phyloP scores from a whole-genome alignment of 2,797 vertebrate genomes.

The Oreortyx pictus region DNA sequence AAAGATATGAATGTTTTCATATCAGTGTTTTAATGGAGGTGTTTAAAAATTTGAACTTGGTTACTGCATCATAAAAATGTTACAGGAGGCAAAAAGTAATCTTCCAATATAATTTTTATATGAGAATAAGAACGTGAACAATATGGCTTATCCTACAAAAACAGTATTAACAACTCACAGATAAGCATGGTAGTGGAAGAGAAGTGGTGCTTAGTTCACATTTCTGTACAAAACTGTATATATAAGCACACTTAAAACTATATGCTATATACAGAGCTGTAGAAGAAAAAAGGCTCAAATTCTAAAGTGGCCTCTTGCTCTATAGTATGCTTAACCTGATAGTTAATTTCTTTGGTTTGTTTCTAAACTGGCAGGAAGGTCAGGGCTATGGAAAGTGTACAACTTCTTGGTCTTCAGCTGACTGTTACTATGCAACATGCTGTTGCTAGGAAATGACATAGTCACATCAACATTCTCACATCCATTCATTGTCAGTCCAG shows the following conservation, averaged over 20 bases:
- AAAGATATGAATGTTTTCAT: not conserved
- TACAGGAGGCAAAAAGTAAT: not conserved
- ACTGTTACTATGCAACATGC: not conserved
- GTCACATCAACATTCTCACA: not conserved
- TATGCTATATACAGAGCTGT: not conserved
- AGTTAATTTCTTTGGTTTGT: not conserved
- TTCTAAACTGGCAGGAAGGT: not conserved
- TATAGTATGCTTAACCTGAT: not conserved
- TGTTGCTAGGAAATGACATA: not conserved
- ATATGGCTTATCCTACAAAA: not conserved
- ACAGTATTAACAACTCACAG: not conserved
- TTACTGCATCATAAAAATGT: constrained; percentile 9
- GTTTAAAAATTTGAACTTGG: constrained; percentile 19
- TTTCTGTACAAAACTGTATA: not conserved
- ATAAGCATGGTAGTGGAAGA: not conserved
- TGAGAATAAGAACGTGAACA: not conserved
- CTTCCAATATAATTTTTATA: constrained; percentile 9
- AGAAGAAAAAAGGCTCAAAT: not conserved
- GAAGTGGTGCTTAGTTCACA: not conserved
- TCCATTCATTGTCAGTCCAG: not conserved
- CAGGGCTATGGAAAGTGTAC: not conserved
- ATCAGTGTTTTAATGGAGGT: not conserved
- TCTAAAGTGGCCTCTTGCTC: not conserved
- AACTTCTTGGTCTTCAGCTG: not conserved
- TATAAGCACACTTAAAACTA: not conserved